Base-by-base conservation (phyloP, 2,888 invertebrate species). In the Lycophotia porphyrea region DNA sequence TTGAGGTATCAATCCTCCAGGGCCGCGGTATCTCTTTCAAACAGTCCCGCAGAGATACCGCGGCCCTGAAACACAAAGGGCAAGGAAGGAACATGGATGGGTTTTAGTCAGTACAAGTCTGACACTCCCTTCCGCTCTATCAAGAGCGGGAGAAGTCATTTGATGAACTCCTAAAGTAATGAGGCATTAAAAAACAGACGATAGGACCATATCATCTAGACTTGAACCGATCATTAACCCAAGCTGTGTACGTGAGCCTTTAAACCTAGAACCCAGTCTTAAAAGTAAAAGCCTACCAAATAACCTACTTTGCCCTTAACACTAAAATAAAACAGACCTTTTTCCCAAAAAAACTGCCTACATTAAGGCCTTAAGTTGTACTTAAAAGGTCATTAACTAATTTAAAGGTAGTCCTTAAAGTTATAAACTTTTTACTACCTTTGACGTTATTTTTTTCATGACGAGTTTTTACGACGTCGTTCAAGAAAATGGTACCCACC, bases 301-400 rank as follows among this genome's bases (percentile, higher is more conserved):
- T 61, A 71, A n/a, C 27, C 27, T 76, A 21, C 66, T 67, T 70
- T 18, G n/a, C 66, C 61, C 27, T 82, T 58, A 58, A 82, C 82
- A 65, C 64, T 70, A 70, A 81, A 52, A 66, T 79, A 81, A 83
- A 82, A 79, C 63, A 39, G 66, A 64, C 76, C 36, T 69, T 60
- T 70, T 18, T 24, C 36, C 7, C 21, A 65, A 82, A 77, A 63
- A 39, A 61, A 58, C 78, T 42, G 71, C 42, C 55, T 58, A 74
- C 68, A 71, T 61, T 78, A 74, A 78, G 66, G 55, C 69, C 66
- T 73, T 70, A 68, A 78, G 67, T 74, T 69, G 67, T 74, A 69
- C 71, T 85, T 86, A 76, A 74, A 80, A 74, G 66, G 74, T 81
- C 78, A 81, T 87, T 78, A 86, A 85, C 83, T 78, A 86, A 86